Evolutionary conservation across 2,888 invertebrate species (phyloP).

Genomic region (Megalurothrips usitatus): DNA sequence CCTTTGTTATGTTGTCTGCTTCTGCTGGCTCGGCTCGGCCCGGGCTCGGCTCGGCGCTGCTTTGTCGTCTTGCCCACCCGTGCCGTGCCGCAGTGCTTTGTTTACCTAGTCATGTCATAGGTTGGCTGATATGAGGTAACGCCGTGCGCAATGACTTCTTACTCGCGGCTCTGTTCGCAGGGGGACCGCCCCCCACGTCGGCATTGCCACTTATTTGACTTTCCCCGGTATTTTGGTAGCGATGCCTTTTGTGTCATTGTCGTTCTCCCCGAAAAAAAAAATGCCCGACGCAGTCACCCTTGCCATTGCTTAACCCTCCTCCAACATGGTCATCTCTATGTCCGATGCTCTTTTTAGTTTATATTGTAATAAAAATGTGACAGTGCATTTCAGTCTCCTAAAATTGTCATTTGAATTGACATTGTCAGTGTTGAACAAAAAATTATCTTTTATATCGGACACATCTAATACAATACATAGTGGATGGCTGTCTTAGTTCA

Average conservation of each 20-base stretch:
- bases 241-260: no score
- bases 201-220: background rate
- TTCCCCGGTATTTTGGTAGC: background rate
- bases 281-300: no score
- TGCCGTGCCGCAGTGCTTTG: constrained; percentile 10
- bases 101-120: constrained; percentile 25
- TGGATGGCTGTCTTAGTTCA: background rate
- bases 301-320: no score
- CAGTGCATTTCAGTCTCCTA: background rate
- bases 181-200: no score
- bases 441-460: background rate
- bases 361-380: background rate
- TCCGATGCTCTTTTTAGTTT: no score
- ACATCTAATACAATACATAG: background rate
- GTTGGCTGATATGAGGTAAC: constrained; percentile 22
- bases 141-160: background rate
- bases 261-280: no score
- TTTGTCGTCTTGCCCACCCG: constrained; percentile 4
- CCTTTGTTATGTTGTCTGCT: constrained; percentile 24
- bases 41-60: background rate
- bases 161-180: background rate
- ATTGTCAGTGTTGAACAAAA: background rate
- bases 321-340: no score
- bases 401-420: background rate
- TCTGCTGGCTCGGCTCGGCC: background rate